Conservation (phyloP, 2,888 invertebrate species). For the Leucania comma region DNA sequence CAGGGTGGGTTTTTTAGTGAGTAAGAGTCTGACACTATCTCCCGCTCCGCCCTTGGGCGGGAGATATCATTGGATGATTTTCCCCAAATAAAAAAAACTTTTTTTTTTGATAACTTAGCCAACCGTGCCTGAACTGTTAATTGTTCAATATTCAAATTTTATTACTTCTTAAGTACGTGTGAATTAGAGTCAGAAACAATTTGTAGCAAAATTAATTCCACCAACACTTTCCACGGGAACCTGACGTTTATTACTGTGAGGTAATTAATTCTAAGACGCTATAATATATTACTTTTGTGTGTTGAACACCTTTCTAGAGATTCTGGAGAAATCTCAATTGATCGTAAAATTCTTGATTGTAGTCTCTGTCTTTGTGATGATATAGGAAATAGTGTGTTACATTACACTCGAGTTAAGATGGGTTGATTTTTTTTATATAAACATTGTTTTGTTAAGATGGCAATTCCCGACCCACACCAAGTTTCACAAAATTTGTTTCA, state of each 20-base stretch:
- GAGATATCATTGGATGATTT: no score
- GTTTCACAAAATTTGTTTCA: no score
- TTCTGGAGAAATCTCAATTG: constrained; percentile 26
- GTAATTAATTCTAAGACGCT: constrained; percentile 48
- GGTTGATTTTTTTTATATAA: neutral
- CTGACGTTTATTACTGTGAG: constrained; percentile 48
- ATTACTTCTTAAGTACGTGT: constrained; percentile 16
- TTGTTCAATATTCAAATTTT: neutral
- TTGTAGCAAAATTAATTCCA: constrained; percentile 40
- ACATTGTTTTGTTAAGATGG: no score
- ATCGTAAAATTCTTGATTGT: constrained; percentile 36
- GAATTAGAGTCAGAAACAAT: constrained; percentile 31
- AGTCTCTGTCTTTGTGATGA: neutral
- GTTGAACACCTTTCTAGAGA: constrained; percentile 17
- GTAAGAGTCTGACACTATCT: no score
- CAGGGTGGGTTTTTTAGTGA: no score
- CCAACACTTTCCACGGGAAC: constrained; percentile 32
- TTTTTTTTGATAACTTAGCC: no score
- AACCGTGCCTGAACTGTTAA: no score
- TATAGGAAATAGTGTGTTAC: neutral
- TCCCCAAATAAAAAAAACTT: no score
- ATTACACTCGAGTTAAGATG: neutral
- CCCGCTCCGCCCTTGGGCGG: no score
- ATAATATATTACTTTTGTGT: constrained; percentile 33
- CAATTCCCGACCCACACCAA: no score